Base-by-base conservation (phyloP, 2,797 vertebrate species). In the Diglossa cyanea region DNA sequence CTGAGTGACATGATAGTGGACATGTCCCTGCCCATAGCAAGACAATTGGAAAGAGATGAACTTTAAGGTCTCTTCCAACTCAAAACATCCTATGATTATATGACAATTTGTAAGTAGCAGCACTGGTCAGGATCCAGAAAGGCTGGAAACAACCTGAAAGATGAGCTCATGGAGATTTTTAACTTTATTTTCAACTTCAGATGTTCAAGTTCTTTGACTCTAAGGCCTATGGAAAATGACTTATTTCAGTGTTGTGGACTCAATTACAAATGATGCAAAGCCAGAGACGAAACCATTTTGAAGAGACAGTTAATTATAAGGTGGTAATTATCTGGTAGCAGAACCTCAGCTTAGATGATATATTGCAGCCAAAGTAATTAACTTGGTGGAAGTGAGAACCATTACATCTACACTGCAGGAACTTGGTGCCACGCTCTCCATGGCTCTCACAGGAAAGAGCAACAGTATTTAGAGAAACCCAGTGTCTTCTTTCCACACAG, bases 231-330 rank as follows among this genome's bases (percentile, higher is more conserved):
- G 31, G 35, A 15, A 92, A 95, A 92, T 87, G 0, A 75, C 68
- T 82, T 71, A 61, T 51, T 54, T 93, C 42, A 30, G 37, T 68
- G 25, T 47, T 73, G 23, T 37, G 31, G 51, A 83, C 77, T 90
- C 60, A 75, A 65, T 63, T 73, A 54, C 31, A 86, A 81, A 54
- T 26, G 13, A 73, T 81, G 17, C 19, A 81, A 89, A 88, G 5
- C 25, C 45, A 47, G 28, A 87, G 12, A 84, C 39, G 37, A 66
- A 82, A 50, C 13, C 13, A 71, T 85, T 90, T 60, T 71, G 26
- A 90, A 87, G 23, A 90, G 42, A 67, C 72, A 68, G 92, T 86
- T 95, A 90, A 91, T 86, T 91, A 68, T 58, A 90, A 94, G 47
- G 57, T 86, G 35, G 26, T 51, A 94, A 90, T 94, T 86, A 77